Percentiles rank a stretch among this genome's conserved stretches.
Evolutionary conservation across 2,797 vertebrate species (phyloP).

Genomic region (Danionella dracula): DNA sequence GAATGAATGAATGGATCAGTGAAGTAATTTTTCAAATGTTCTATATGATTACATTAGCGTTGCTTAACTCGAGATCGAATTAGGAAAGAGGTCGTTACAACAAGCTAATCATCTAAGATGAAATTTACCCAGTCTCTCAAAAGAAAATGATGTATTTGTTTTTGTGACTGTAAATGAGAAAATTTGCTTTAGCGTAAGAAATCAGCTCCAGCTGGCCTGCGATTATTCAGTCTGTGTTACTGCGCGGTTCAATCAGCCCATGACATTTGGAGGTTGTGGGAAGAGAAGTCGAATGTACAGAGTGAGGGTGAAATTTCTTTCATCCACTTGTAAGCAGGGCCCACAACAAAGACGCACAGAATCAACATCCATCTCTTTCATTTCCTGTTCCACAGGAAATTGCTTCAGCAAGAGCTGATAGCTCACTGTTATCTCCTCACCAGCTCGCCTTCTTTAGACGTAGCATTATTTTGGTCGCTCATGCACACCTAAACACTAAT

Average conservation of each 20-base stretch:
- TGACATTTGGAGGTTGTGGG: slow-evolving; percentile 46
- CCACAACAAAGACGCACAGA: slow-evolving; percentile 55
- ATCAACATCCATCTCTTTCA: slow-evolving; percentile 71
- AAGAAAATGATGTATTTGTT: background rate
- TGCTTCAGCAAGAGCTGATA: slow-evolving; percentile 65
- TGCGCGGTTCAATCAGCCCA: background rate
- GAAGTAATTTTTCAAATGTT: background rate
- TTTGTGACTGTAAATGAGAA: background rate
- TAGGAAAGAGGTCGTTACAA: background rate
- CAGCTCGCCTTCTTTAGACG: slow-evolving; percentile 54
- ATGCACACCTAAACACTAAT: too few species aligned
- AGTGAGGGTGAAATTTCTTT: slow-evolving; percentile 51
- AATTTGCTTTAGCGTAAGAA: background rate
- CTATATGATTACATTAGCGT: background rate
- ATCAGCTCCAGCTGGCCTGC: slow-evolving; percentile 46
- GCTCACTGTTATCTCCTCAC: slow-evolving; percentile 54
- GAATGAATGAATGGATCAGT: too few species aligned
- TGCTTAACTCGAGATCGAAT: background rate
- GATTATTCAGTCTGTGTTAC: slow-evolving; percentile 33
- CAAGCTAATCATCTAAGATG: background rate
- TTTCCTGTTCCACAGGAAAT: slow-evolving; percentile 94
- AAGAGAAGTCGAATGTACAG: slow-evolving; percentile 11
- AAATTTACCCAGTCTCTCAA: background rate
- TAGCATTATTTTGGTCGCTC: slow-evolving; percentile 32
- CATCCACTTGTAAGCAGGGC: slow-evolving; percentile 63